These are phyloP conservation scores for Rhadinocentrus ornatus DNA, from an alignment of 2,797 vertebrate species.

Conservation along the genomic window DNA sequence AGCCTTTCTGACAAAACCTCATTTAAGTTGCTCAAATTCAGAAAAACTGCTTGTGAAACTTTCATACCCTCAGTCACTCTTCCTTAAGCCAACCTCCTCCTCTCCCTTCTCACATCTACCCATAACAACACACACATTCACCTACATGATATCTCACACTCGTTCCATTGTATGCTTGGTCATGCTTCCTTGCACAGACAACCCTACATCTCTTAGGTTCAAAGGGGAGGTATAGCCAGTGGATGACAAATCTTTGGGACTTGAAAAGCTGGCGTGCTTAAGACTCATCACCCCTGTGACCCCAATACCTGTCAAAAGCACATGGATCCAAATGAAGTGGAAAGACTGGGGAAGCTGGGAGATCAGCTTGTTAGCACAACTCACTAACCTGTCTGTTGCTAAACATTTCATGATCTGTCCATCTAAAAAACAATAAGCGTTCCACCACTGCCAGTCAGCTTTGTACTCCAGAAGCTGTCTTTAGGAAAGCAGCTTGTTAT, in stretches of 20 bases:
- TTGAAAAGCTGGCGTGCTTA: constrained; percentile 31
- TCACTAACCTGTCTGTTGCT: constrained; percentile 46
- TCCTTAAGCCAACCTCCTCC: background rate
- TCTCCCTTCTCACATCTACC: constrained; percentile 13
- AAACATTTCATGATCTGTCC: constrained; percentile 45
- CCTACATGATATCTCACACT: constrained; percentile 20
- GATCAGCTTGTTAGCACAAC: constrained; percentile 50
- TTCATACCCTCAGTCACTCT: constrained; percentile 5
- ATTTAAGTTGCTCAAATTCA: constrained; percentile 36
- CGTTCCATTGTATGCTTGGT: constrained; percentile 28
- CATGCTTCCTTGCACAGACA: constrained; percentile 40
- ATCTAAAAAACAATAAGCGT: constrained; percentile 28
- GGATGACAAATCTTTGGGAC: constrained; percentile 38
- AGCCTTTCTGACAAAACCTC: constrained; percentile 16
- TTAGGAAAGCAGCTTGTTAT: constrained; percentile 37
- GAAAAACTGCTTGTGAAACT: constrained; percentile 27
- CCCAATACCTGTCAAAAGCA: constrained; percentile 58
- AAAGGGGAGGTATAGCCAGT: constrained; percentile 43
- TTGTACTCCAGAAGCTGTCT: constrained; percentile 19
- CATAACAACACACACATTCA: constrained; percentile 13
- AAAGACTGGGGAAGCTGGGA: constrained; percentile 20
- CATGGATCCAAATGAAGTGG: constrained; percentile 56
- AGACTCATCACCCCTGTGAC: constrained; percentile 38
- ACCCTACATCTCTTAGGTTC: constrained; percentile 44
- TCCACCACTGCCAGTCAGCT: background rate